A percentile compares a stretch with the other conserved stretches of the same genome.
Conservation (phyloP, 2,113 vertebrate species). For the Calyptomena viridis region DNA sequence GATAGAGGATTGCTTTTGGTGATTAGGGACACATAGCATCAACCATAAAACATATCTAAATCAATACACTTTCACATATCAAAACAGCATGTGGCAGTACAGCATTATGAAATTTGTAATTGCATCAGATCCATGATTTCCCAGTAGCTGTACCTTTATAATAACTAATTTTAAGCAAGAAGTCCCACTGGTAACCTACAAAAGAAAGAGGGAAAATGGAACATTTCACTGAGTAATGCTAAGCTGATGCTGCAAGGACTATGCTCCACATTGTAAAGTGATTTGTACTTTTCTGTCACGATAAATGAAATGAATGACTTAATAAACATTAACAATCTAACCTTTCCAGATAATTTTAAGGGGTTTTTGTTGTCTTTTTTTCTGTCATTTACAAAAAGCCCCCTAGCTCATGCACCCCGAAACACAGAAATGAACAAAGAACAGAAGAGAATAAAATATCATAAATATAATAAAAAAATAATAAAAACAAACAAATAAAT, state of each 20-base stretch:
- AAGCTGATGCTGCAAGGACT: not conserved
- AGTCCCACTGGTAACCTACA: not conserved
- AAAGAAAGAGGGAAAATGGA: not conserved
- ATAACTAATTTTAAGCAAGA: not conserved
- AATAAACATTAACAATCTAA: not conserved
- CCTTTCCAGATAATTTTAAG: not conserved
- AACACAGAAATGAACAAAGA: not conserved
- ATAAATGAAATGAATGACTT: not conserved
- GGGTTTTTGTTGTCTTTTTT: not conserved
- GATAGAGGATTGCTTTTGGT: not conserved
- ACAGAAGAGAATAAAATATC: not conserved
- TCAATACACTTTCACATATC: slow-evolving; percentile 18
- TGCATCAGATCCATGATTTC: not conserved
- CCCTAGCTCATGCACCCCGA: not conserved
- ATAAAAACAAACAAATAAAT: not conserved
- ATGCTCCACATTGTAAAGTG: not conserved
- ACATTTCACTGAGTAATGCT: not conserved
- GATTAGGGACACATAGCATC: not conserved
- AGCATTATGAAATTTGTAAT: slow-evolving; percentile 38
- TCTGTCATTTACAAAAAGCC: not conserved
- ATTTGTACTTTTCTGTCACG: not conserved
- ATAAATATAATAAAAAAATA: not conserved
- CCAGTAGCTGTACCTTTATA: not conserved
- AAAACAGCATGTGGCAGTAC: slow-evolving; percentile 39
- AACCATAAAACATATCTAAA: not conserved